Percentiles rank a stretch among this genome's conserved stretches.
Conservation (phyloP, 1,140 invertebrate genomes). For the Drosophila tani region DNA sequence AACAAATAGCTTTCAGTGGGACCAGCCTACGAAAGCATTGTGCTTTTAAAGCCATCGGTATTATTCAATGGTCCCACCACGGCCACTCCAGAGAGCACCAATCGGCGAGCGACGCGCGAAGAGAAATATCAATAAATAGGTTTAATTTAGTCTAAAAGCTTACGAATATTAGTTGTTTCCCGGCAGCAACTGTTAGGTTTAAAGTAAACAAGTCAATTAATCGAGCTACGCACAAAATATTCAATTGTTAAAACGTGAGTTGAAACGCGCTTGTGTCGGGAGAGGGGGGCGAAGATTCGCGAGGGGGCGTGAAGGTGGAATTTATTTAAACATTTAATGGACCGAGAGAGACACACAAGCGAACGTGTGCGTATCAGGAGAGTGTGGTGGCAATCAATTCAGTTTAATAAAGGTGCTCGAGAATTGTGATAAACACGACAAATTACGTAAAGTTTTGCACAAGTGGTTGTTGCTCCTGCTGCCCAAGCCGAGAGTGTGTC, state of each 20-base stretch:
- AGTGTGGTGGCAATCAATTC: constrained; percentile 52
- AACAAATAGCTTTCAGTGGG: neutral
- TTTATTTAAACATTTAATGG: constrained; percentile 64
- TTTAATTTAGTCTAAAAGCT: constrained; percentile 28
- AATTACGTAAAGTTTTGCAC: constrained; percentile 45
- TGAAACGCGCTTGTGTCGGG: neutral
- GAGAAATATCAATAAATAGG: constrained; percentile 36
- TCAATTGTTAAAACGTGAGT: constrained; percentile 58
- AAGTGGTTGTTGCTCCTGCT: constrained; percentile 32
- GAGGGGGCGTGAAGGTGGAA: constrained; percentile 12
- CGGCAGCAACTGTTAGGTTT: constrained; percentile 32
- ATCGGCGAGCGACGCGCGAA: constrained; percentile 43
- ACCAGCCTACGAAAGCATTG: neutral
- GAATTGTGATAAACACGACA: constrained; percentile 32
- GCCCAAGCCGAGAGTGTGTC: constrained; percentile 19
- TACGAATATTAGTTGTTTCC: constrained; percentile 19
- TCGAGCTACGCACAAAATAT: constrained; percentile 17
- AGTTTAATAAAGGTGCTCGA: constrained; percentile 46
- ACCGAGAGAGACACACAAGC: constrained; percentile 27
- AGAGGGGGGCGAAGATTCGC: neutral
- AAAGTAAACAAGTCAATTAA: constrained; percentile 70
- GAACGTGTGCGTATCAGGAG: constrained; percentile 15
- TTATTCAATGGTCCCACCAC: constrained; percentile 1
- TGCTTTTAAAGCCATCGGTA: neutral
- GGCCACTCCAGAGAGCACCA: constrained; percentile 5